Percentiles rank a stretch among this genome's conserved stretches.
Conservation (phyloP, 2,113 vertebrate species). For the Myrmecobius fasciatus region DNA sequence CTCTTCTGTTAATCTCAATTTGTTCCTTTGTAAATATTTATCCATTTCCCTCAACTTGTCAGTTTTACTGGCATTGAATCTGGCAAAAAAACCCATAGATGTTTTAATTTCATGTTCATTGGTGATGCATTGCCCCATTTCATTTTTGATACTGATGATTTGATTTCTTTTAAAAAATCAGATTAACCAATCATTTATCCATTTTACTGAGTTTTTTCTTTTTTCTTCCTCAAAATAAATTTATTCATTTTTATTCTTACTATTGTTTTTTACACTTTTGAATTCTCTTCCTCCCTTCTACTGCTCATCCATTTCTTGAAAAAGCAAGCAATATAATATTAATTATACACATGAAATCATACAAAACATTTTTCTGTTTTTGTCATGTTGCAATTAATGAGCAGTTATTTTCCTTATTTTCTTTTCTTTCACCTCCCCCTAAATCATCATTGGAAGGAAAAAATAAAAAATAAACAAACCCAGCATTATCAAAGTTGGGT, state of each 20-base stretch:
- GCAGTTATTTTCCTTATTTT: background rate
- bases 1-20: background rate
- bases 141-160: background rate
- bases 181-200: background rate
- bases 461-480: background rate
- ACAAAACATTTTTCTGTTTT: background rate
- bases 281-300: background rate
- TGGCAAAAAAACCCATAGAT: background rate
- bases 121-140: background rate
- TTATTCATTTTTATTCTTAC: background rate
- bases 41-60: background rate
- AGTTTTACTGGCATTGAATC: background rate
- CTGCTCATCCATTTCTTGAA: background rate
- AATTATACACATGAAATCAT: background rate
- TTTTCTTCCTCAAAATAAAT: no score
- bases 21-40: background rate
- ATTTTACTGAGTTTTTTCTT: background rate
- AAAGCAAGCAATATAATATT: background rate
- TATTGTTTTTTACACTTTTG: background rate
- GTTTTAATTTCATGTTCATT: background rate
- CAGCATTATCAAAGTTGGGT: background rate
- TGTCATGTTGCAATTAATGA: background rate
- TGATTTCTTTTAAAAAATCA: background rate
- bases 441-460: background rate
- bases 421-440: background rate